Percentiles rank a stretch among this genome's conserved stretches.
Evolutionary conservation across 2,888 invertebrate species (phyloP).

Genomic region (Zaprionus obscuricornis): DNA sequence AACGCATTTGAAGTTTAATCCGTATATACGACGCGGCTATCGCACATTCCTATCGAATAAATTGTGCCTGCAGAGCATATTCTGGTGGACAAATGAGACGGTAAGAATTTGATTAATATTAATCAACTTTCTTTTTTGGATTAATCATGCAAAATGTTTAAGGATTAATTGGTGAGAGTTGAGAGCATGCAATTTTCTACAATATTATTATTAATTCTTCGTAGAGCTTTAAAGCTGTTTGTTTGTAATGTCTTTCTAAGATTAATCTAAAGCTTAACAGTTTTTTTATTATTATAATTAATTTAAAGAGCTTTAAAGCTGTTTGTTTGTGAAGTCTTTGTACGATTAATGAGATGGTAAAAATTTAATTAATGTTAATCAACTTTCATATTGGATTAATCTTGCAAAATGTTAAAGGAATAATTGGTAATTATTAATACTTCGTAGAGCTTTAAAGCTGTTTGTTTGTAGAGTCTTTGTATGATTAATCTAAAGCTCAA

Average conservation of each 20-base stretch:
- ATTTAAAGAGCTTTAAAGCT: not conserved
- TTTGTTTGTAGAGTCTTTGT: no score
- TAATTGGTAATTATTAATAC: no score
- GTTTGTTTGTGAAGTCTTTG: no score
- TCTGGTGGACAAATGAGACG: slow-evolving; percentile 99
- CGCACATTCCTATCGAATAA: slow-evolving; percentile 91
- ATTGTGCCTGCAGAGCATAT: slow-evolving; percentile 94
- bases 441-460: no score
- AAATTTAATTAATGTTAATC: no score
- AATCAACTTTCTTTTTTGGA: not conserved
- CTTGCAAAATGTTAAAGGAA: no score
- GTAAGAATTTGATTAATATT: slow-evolving; percentile 48
- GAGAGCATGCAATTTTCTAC: not conserved
- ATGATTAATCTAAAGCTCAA: no score
- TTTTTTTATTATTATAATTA: not conserved
- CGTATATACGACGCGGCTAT: slow-evolving; percentile 93
- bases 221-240: not conserved
- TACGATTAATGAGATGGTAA: no score
- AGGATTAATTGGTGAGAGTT: no score
- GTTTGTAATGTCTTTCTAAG: not conserved
- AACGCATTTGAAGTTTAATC: slow-evolving; percentile 92
- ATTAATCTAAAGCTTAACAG: not conserved
- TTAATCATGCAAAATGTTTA: no score
- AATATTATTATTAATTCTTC: not conserved
- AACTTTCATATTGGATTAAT: no score